Evolutionary conservation across 2,113 vertebrate species (phyloP).

Genomic region (Gymnorhina tibicen): DNA sequence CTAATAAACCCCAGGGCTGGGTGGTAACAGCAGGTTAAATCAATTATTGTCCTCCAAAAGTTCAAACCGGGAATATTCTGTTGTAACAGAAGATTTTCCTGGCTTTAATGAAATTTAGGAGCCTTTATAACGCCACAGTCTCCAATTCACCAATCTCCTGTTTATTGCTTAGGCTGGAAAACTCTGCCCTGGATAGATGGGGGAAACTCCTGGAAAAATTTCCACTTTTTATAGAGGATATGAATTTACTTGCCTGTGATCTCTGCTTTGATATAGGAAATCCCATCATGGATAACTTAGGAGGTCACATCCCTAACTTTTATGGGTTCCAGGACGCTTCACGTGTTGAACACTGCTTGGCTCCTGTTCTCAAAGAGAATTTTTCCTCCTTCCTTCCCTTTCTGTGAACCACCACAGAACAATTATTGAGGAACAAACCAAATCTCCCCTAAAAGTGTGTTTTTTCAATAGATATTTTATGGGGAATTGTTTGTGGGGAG

Average conservation of each 20-base stretch:
- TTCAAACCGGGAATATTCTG: not conserved
- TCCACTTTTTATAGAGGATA: not conserved
- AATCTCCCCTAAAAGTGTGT: not conserved
- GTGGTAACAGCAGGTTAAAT: not conserved
- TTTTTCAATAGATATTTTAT: not conserved
- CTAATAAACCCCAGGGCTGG: not conserved
- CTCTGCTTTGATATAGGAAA: constrained; percentile 37
- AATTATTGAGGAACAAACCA: not conserved
- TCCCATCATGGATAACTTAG: not conserved
- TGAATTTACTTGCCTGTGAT: not conserved
- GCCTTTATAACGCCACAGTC: not conserved
- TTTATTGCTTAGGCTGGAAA: not conserved
- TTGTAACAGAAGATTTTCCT: not conserved
- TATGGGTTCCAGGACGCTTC: not conserved
- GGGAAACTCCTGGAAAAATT: not conserved
- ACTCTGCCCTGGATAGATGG: not conserved
- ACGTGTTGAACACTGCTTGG: not conserved
- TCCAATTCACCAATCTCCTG: not conserved
- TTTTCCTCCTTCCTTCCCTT: not conserved
- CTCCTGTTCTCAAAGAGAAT: not conserved
- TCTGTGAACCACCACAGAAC: not conserved
- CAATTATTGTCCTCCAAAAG: not conserved
- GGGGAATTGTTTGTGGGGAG: not conserved
- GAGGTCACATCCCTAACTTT: not conserved
- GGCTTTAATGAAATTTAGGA: not conserved